Evolutionary conservation across 2,888 invertebrate species (phyloP).

Genomic region (Cerastis leucographa): DNA sequence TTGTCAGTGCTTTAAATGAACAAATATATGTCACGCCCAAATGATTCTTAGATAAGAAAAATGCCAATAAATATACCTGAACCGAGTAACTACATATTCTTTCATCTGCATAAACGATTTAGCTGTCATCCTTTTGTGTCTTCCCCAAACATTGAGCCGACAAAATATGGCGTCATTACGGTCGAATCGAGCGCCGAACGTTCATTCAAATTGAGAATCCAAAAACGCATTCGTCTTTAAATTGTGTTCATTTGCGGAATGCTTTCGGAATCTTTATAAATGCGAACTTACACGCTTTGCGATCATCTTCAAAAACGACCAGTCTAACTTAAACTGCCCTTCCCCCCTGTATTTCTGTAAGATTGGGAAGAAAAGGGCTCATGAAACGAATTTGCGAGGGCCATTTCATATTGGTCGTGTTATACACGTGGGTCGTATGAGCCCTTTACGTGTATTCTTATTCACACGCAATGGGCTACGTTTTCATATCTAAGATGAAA

Average conservation of each 20-base stretch:
- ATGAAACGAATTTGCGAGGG: constrained; percentile 67
- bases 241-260: constrained; percentile 89
- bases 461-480: constrained; percentile 81
- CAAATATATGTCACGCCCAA: neutral
- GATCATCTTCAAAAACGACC: constrained; percentile 74
- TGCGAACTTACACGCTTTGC: constrained; percentile 78
- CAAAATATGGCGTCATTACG: constrained; percentile 83
- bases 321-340: constrained; percentile 69
- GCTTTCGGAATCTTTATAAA: constrained; percentile 88
- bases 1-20: neutral
- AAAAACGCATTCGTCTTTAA: constrained; percentile 87
- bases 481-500: constrained; percentile 69
- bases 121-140: constrained; percentile 40
- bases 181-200: constrained; percentile 79
- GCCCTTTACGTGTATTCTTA: constrained; percentile 82
- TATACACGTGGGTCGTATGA: constrained; percentile 74
- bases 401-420: constrained; percentile 77
- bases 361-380: constrained; percentile 57
- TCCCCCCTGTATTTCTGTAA: constrained; percentile 57
- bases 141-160: constrained; percentile 58
- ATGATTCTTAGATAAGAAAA: neutral
- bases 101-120: constrained; percentile 45
- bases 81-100: neutral
- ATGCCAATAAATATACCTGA: constrained; percentile 14
- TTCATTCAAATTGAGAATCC: constrained; percentile 84